Evolutionary conservation across 2,797 vertebrate genomes (phyloP).

Genomic region (Manis javanica): DNA sequence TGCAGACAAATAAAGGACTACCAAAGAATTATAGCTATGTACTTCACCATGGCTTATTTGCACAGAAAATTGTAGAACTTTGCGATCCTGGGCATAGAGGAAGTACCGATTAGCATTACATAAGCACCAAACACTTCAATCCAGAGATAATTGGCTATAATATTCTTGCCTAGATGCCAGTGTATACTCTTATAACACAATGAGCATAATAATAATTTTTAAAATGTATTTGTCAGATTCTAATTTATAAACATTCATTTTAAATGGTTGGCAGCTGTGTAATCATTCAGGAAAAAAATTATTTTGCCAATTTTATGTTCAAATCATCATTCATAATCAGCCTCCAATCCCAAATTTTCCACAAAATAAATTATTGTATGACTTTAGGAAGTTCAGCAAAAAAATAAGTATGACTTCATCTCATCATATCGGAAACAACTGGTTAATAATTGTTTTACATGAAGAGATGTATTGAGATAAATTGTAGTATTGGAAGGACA

Average conservation of each 20-base stretch:
- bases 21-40: neutral
- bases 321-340: conserved; percentile 46
- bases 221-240: conserved; percentile 12
- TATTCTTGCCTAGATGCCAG: neutral
- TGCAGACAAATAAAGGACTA: neutral
- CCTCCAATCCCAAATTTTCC: neutral
- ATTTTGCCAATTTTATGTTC: conserved; percentile 41
- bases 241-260: conserved; percentile 53
- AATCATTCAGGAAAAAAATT: conserved; percentile 39
- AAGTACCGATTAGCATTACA: neutral
- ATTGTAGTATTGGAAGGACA: neutral
- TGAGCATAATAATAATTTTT: conserved; percentile 10
- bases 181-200: conserved; percentile 2
- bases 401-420: neutral
- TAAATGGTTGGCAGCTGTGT: conserved; percentile 41
- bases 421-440: neutral
- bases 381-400: neutral
- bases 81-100: neutral
- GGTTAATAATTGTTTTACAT: neutral
- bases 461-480: neutral
- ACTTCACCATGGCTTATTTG: conserved; percentile 32
- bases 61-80: neutral
- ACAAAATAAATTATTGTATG: conserved; percentile 17
- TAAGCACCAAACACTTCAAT: neutral
- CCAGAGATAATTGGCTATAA: neutral